Evolutionary conservation across 30 jellyfish, hydroid and myxozoan genomes (phyloP), one percentile per base, ranked within the genome.

Genomic region (Cassiopea andromeda): DNA sequence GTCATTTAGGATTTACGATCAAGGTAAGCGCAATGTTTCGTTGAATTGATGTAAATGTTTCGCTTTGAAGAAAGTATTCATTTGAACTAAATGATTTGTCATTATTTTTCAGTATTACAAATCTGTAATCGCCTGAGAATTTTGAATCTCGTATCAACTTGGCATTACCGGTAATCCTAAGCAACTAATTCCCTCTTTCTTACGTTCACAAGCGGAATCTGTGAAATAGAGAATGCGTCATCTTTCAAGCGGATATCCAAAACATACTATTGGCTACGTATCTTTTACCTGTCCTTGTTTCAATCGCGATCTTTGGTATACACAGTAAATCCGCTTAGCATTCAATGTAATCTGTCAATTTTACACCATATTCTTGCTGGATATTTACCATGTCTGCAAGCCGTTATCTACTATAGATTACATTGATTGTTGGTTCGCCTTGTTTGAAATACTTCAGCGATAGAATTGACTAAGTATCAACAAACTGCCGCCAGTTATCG

Each of bases 401-500:
- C 82, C 49, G 44, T 69, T 72, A 1, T 7, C 4, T 82, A 19
- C 48, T 69, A 83, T 58, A 69, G 91, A 83, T 70, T 17, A 46
- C 13, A 19, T 49, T 19, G 43, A 66, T 83, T 70, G 78, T 64
- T 15, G 17, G 9, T 9, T 45, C 83, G 16, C 1, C 83, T 45
- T 70, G 75, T 49, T 69, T 72, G 60, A 84, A 83, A 83, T 83
- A 44, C 54, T 70, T 48, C 67, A 38, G 77, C 66, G 66, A 72
- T 83, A 72, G 58, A 83, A 64, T 54, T 54, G 7, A n/a, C 44
- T 14, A 2, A 69, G 9, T 46, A 57, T 57, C 45, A 83, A 83
- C 91, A 70, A 38, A 45, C 64, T 57, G 72, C 84, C 84, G 91
- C 91, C 84, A 70, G 83, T 18, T 54, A 54, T 54, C 75, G 75